A percentile compares a stretch with the other conserved stretches of the same genome.
Conservation (phyloP, 2,797 vertebrate species). For the Lagorchestes hirsutus region DNA sequence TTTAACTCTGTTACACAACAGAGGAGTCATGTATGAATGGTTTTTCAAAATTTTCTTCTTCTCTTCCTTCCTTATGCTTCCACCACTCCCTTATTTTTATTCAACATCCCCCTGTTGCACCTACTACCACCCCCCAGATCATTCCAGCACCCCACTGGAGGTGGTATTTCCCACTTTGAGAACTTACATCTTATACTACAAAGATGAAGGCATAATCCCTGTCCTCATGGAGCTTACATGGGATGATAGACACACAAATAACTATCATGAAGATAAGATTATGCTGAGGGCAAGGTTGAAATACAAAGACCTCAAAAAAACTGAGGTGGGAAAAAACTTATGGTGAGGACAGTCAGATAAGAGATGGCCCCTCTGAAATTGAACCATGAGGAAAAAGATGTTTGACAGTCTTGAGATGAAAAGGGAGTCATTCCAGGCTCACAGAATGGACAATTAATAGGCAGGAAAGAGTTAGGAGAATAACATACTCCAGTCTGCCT, state of each 20-base stretch:
- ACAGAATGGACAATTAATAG: background rate
- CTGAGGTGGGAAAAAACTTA: background rate
- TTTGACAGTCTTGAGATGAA: background rate
- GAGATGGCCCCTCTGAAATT: background rate
- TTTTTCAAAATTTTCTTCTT: too few relatives aligned
- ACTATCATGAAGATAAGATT: background rate
- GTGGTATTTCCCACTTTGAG: too few relatives aligned
- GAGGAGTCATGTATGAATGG: too few relatives aligned
- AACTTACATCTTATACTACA: background rate
- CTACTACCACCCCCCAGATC: too few relatives aligned
- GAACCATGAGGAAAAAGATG: background rate
- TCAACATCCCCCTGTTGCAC: too few relatives aligned
- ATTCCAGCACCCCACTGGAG: too few relatives aligned
- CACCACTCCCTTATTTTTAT: too few relatives aligned
- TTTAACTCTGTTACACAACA: too few relatives aligned
- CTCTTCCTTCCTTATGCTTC: too few relatives aligned
- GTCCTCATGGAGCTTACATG: background rate
- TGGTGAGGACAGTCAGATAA: background rate
- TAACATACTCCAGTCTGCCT: background rate
- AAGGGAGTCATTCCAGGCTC: background rate
- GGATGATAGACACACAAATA: too few relatives aligned
- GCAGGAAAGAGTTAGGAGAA: background rate
- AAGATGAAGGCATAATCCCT: background rate
- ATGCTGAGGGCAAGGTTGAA: background rate
- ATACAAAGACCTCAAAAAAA: background rate